Evolutionary conservation across 2,113 vertebrate genomes (phyloP).

Genomic region (Limanda limanda): DNA sequence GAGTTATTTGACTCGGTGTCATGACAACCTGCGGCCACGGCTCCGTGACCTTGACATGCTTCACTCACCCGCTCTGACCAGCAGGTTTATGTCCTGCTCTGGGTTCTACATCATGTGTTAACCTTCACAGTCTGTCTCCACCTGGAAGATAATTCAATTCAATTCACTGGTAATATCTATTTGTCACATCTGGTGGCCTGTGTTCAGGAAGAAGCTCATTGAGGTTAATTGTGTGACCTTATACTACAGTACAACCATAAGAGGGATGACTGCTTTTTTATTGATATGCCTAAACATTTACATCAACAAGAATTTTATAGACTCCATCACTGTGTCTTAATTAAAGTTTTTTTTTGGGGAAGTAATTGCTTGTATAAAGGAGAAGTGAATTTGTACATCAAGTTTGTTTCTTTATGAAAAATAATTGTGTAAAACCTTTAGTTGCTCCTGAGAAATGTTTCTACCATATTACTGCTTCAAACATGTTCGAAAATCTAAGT

Average conservation of each 20-base stretch:
- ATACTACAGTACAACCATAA: not conserved
- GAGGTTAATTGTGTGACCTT: not conserved
- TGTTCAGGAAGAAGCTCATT: not conserved
- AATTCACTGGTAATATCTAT: not conserved
- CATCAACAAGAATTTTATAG: too few species aligned
- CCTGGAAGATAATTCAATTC: not conserved
- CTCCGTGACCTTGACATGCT: constrained; percentile 38
- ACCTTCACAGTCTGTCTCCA: constrained; percentile 6
- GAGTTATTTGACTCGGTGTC: not conserved
- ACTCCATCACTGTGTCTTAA: too few species aligned
- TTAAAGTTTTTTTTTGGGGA: too few species aligned
- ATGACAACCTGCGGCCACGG: not conserved
- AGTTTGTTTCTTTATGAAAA: too few species aligned
- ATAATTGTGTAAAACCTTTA: too few species aligned
- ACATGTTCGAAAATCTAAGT: too few species aligned
- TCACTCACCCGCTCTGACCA: constrained; percentile 28
- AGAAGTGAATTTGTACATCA: too few species aligned
- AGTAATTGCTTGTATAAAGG: too few species aligned
- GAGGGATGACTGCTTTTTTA: too few species aligned
- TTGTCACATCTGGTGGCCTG: not conserved
- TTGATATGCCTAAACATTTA: too few species aligned
- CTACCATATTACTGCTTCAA: too few species aligned
- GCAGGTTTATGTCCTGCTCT: constrained; percentile 53
- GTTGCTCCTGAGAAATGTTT: too few species aligned
- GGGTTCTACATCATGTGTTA: constrained; percentile 6